Conservation (phyloP, 1,140 invertebrate species). For the Penaeus vannamei region DNA sequence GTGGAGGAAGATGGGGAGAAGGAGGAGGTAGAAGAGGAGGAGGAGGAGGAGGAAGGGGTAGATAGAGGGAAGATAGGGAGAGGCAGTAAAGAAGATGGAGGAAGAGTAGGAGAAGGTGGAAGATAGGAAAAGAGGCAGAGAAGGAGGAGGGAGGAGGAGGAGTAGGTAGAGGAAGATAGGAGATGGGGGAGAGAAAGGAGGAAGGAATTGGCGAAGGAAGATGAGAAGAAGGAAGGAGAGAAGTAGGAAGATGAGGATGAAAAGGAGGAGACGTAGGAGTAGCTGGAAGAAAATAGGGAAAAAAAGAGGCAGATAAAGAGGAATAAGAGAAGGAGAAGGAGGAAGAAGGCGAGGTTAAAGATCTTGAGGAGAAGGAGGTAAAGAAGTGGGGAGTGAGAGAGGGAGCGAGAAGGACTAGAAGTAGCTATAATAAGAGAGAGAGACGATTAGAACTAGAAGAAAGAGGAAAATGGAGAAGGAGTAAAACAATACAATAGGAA, state of each 20-base stretch:
- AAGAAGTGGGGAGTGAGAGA: too few relatives aligned
- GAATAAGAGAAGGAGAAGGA: background rate
- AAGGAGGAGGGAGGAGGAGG: background rate
- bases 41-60: background rate
- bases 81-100: background rate
- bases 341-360: background rate
- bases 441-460: background rate
- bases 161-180: background rate
- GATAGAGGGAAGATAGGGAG: background rate
- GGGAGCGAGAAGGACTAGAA: too few relatives aligned
- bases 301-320: background rate
- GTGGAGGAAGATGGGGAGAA: background rate
- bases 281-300: too few relatives aligned
- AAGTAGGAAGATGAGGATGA: too few relatives aligned
- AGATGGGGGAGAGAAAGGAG: background rate
- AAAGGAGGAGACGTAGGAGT: too few relatives aligned
- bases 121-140: too few relatives aligned
- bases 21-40: background rate
- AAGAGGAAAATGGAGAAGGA: background rate
- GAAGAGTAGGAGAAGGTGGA: background rate
- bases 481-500: background rate
- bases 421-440: background rate
- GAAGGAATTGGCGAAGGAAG: background rate
- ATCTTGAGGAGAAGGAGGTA: background rate
- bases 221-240: too few relatives aligned